phyloP scores from a whole-genome alignment of 2,113 vertebrate genomes.

The Reinhardtius hippoglossoides region DNA sequence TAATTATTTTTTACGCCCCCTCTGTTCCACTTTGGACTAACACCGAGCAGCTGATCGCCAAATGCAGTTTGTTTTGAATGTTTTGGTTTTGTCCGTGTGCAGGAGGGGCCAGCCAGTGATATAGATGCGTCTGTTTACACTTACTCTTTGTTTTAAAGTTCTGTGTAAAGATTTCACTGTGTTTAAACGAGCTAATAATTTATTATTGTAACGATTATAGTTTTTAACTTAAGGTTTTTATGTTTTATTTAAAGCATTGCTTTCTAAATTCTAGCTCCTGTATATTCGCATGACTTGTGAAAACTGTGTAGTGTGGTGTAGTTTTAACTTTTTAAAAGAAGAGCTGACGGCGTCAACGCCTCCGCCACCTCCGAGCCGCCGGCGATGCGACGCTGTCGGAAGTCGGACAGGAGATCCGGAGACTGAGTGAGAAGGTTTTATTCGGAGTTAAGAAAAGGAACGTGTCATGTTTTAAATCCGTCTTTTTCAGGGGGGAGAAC shows the following conservation, averaged over 20 bases:
- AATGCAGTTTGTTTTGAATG: conserved; percentile 59
- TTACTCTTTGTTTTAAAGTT: conserved; percentile 78
- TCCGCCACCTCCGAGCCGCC: conserved; percentile 69
- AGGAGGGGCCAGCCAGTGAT: conserved; percentile 83
- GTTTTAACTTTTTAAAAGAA: conserved; percentile 86
- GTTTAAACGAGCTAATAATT: conserved; percentile 88
- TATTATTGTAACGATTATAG: conserved; percentile 75
- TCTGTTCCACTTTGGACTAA: conserved; percentile 37
- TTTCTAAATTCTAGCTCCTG: conserved; percentile 84
- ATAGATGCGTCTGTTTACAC: conserved; percentile 89
- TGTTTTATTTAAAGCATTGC: conserved; percentile 76
- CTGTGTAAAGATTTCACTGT: conserved; percentile 85
- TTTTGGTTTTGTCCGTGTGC: conserved; percentile 23
- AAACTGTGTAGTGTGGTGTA: conserved; percentile 91
- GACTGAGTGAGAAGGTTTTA: neutral
- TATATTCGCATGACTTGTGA: conserved; percentile 92
- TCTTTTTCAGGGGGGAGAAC: too few species aligned
- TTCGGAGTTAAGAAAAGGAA: neutral
- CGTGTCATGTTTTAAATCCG: neutral
- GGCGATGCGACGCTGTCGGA: neutral
- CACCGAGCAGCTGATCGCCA: conserved; percentile 77
- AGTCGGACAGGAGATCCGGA: neutral
- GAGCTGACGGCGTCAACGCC: conserved; percentile 74
- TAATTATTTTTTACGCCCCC: conserved; percentile 11
- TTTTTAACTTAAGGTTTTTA: conserved; percentile 57